phyloP scores from a whole-genome alignment of 2,113 vertebrate genomes.

The Pachycephala philippinensis region DNA sequence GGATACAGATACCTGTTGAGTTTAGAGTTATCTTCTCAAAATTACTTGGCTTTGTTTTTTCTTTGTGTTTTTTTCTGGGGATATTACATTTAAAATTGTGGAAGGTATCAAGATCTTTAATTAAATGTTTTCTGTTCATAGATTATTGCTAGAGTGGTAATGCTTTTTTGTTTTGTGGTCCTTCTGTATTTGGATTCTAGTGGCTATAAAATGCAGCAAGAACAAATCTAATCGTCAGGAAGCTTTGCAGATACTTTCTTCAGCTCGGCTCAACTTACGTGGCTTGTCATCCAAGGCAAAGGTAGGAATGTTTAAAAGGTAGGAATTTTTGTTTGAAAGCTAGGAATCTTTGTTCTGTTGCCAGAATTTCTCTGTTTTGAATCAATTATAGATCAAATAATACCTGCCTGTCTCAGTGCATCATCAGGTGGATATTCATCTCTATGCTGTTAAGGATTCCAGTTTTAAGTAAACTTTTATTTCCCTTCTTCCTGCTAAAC shows the following conservation, averaged over 20 bases:
- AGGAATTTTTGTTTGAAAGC: background rate
- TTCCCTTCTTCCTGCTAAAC: background rate
- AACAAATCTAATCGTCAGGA: constrained; percentile 79
- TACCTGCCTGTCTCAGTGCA: background rate
- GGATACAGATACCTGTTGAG: background rate
- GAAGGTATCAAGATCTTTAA: background rate
- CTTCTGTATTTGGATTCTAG: constrained; percentile 68
- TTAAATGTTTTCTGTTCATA: background rate
- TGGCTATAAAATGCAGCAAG: constrained; percentile 85
- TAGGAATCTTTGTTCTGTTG: background rate
- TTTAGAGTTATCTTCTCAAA: background rate
- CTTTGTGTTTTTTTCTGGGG: background rate
- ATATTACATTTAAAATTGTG: background rate
- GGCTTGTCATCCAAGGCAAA: constrained; percentile 88
- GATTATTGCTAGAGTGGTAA: background rate
- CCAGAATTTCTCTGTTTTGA: background rate
- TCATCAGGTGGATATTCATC: background rate
- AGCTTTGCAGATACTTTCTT: constrained; percentile 86
- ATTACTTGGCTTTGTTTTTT: background rate
- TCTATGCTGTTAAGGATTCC: background rate
- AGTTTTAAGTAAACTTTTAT: background rate
- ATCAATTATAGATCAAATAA: background rate
- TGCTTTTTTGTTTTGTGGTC: background rate
- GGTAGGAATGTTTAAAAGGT: constrained; percentile 77
- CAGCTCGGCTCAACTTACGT: constrained; percentile 87